phyloP scores from a whole-genome alignment of 2,888 invertebrate genomes.

The Hesperia comma region DNA sequence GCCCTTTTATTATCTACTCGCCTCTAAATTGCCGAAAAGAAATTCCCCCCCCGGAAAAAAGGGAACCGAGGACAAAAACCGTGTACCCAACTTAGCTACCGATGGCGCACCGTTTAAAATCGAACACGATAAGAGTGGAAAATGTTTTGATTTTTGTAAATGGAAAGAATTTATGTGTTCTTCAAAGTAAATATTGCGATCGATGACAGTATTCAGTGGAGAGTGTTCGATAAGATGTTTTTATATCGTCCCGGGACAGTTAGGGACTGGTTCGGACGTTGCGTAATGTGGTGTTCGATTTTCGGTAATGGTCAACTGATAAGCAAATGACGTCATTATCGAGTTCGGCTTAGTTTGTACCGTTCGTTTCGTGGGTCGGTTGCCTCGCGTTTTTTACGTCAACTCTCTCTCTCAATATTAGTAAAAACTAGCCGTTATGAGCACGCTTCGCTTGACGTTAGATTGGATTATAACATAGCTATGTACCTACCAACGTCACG shows the following conservation, averaged over 20 bases:
- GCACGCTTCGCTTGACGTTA: not conserved
- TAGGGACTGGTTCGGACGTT: constrained; percentile 67
- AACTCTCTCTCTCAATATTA: not conserved
- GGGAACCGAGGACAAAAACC: constrained; percentile 77
- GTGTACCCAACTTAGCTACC: constrained; percentile 76
- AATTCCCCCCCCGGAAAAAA: constrained; percentile 77
- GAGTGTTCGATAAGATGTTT: constrained; percentile 75
- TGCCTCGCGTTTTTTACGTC: constrained; percentile 50
- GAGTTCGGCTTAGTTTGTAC: constrained; percentile 74
- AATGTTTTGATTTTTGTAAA: constrained; percentile 82
- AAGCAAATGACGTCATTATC: constrained; percentile 82
- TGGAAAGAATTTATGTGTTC: constrained; percentile 78
- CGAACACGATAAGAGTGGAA: constrained; percentile 80
- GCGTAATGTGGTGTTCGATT: constrained; percentile 82
- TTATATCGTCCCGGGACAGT: constrained; percentile 72
- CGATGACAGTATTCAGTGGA: constrained; percentile 73
- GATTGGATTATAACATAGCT: not conserved
- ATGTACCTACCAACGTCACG: not conserved
- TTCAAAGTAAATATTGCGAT: constrained; percentile 78
- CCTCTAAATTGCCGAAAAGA: constrained; percentile 83
- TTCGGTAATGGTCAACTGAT: constrained; percentile 84
- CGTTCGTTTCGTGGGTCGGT: constrained; percentile 44
- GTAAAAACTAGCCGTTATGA: not conserved
- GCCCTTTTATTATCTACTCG: constrained; percentile 84
- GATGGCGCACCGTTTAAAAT: constrained; percentile 81